A percentile compares a stretch with the other conserved stretches of the same genome.
phyloP scores from a whole-genome alignment of 92 coral and sea anemone species.

The Blastomussa wellsi region DNA sequence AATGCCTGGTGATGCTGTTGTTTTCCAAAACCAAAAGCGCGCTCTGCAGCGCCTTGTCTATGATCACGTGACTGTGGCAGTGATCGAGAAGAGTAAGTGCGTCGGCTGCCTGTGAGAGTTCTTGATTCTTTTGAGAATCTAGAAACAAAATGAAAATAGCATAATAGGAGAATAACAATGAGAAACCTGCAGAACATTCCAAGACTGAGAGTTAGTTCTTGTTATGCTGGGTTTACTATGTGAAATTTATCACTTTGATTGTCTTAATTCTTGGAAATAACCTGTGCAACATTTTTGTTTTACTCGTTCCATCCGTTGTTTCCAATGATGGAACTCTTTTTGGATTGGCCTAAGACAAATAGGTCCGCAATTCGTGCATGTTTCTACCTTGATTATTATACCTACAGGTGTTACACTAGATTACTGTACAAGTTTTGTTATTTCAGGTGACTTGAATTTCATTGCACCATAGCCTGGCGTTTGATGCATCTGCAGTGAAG shows the following conservation, averaged over 20 bases:
- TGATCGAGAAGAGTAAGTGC: constrained; percentile 63
- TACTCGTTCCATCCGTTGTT: neutral
- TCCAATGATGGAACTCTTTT: too few species aligned
- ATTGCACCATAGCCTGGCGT: too few species aligned
- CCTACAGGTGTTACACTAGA: too few species aligned
- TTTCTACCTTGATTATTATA: neutral
- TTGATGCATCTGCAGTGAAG: too few species aligned
- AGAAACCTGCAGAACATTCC: neutral
- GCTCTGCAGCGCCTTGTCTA: constrained; percentile 93
- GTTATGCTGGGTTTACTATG: neutral
- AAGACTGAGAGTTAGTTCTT: neutral
- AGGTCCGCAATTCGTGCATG: constrained; percentile 11
- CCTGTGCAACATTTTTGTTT: too few species aligned
- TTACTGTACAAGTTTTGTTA: too few species aligned
- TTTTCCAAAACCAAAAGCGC: constrained; percentile 80
- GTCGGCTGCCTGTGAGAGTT: neutral
- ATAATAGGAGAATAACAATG: neutral
- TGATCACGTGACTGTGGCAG: constrained; percentile 81
- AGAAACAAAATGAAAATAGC: neutral
- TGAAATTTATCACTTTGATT: neutral
- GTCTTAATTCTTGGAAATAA: neutral
- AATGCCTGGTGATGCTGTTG: constrained; percentile 31
- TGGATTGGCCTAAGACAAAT: neutral
- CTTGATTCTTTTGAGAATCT: constrained; percentile 5
- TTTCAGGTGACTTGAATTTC: too few species aligned